Base-by-base conservation (phyloP, 2,797 vertebrate genomes). In the Coregonus sp. region DNA sequence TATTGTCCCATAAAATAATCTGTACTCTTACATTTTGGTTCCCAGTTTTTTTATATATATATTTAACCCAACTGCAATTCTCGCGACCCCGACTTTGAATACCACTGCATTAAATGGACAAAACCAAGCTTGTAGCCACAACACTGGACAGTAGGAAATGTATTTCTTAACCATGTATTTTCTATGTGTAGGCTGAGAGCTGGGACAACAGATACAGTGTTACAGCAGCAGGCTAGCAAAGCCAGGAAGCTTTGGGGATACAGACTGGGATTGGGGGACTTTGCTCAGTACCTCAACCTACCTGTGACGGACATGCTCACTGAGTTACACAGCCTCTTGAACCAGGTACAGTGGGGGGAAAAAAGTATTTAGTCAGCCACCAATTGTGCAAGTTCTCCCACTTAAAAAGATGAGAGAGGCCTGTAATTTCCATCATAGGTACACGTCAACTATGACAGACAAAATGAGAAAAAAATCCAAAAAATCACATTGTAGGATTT, bases 311-410 rank as follows among this genome's bases (percentile, higher is more conserved):
- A 96, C 33, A 82, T 87, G 0, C 92, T 98, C 78, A 87, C 86
- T 78, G 94, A 93, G 68, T 87, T 98, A 85, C 96, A 96, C 87
- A 88, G 87, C 0, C 92, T 97, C 74, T 97, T 99, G 72, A 94
- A 96, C 25, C 94, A 98, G 96, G 97, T 25, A 25, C 25, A 25
- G 25, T 25, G 25, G 25, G 25, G 25, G 25, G 25, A 25, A 25
- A 25, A 25, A 25, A 25, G 25, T 25, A 25, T 25, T 25, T 25
- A 25, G 25, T 25, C 25, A 25, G 25, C 25, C 25, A 25, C 25
- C 25, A 25, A 25, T 25, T 25, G 25, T 25, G 25, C 25, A 25
- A 25, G 25, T 25, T 25, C 25, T 25, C 25, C 25, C 25, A 25
- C 25, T 25, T 25, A 25, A 25, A 25, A 25, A 25, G 25, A 25